phyloP scores from a whole-genome alignment of 1,140 invertebrate genomes.

The Ooceraea biroi region DNA sequence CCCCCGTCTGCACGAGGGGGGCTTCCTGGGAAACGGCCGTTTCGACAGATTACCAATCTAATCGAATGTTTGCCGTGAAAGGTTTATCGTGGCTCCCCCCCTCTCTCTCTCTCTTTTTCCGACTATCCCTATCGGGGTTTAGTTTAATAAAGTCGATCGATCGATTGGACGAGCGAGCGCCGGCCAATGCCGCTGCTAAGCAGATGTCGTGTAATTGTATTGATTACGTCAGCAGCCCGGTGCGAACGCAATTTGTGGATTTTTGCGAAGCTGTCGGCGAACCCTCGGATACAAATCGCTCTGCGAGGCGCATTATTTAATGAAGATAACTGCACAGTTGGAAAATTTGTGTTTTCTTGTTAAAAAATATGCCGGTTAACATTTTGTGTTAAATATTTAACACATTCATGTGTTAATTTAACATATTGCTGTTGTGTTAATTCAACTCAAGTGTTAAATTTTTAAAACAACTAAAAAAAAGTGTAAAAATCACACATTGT shows the following conservation, averaged over 20 bases:
- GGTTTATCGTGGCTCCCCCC: conserved; percentile 30
- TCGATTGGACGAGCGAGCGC: no score
- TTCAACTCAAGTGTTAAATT: no score
- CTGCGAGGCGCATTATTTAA: background rate
- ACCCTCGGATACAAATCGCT: background rate
- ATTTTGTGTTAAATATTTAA: no score
- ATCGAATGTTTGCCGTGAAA: conserved; percentile 54
- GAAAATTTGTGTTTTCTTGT: no score
- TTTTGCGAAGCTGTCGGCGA: background rate
- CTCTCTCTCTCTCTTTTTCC: background rate
- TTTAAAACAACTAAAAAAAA: no score
- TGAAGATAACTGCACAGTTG: conserved; percentile 5
- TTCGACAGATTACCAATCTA: conserved; percentile 54
- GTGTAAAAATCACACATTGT: no score
- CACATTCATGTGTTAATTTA: no score
- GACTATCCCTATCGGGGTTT: background rate
- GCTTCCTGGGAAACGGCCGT: conserved; percentile 32
- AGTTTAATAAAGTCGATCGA: conserved; percentile 4
- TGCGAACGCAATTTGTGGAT: background rate
- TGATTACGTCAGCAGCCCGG: background rate
- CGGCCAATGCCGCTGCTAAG: background rate
- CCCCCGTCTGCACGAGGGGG: background rate
- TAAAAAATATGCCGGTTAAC: no score
- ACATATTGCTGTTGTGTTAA: no score
- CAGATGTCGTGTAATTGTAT: no score